Base-by-base conservation (phyloP, 2,888 invertebrate genomes). In the Troilus luridus region DNA sequence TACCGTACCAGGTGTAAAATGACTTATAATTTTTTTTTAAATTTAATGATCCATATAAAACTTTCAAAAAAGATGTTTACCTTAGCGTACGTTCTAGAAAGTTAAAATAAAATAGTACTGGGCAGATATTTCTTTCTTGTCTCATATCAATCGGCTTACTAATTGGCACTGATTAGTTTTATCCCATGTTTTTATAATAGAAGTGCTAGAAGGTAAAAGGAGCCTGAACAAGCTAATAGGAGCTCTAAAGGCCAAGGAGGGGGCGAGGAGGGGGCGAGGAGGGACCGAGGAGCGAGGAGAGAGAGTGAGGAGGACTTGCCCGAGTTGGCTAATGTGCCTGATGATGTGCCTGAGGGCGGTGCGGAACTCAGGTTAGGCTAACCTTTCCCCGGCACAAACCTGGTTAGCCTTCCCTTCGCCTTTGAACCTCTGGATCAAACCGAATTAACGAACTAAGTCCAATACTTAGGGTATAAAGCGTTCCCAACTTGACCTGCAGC, bases 381-480 rank as follows among this genome's bases (percentile, higher is more conserved):
- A 85, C 85, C 85, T 85, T 85, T 85, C 56, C 19, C 85, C n/a
- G 14, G 41, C 56, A 11, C 56, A 56, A 85, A 85, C 85, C 85
- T 56, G 85, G 85, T 85, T 85, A 85, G 85, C 85, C 85, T 21
- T 11, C 56, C 85, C 85, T 41, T 58, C 54, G 85, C 85, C 85
- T 85, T 85, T 85, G 85, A 85, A 85, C 85, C 85, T 85, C n/a
- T 85, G 85, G 56, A 54, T 85, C 56, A 85, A 85, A 85, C 85
- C 56, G 85, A 56, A 85, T 85, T 85, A 85, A 85, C 54, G 81
- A 81, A 81, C 54, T 14, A 85, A 85, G 56, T 85, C 56, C 56
- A 85, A 85, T 85, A 85, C 85, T 85, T 85, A 56, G n/a, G 10
- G 12, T 85, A 85, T 85, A 85, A 56, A 54, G n/a, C 85, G 10